Evolutionary conservation across 1,140 invertebrate species (phyloP).

Genomic region (Trachymyrmex septentrionalis): DNA sequence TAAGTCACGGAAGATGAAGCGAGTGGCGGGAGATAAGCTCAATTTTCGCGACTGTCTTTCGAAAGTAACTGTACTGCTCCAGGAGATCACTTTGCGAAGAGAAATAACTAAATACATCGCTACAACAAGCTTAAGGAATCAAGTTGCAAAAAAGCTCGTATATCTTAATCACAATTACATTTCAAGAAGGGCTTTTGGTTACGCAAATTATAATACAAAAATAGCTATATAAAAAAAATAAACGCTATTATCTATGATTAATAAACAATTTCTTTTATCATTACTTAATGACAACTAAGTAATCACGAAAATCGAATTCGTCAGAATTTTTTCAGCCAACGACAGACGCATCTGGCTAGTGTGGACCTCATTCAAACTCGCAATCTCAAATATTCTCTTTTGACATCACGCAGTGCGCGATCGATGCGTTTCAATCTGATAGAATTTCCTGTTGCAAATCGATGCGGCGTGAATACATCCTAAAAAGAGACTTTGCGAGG

Average conservation of each 20-base stretch:
- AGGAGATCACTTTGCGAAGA: background rate
- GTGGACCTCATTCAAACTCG: constrained; percentile 12
- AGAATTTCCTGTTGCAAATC: constrained; percentile 33
- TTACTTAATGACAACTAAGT: background rate
- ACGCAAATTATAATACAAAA: background rate
- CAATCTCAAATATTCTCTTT: constrained; percentile 42
- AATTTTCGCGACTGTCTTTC: constrained; percentile 28
- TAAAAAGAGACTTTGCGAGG: constrained; percentile 44
- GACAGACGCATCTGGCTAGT: background rate
- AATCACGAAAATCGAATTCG: constrained; percentile 4
- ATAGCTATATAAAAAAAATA: background rate
- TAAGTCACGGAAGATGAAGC: constrained; percentile 14
- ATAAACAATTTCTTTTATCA: background rate
- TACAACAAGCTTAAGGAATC: background rate
- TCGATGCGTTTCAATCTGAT: constrained; percentile 56
- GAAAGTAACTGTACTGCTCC: background rate
- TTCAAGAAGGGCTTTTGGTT: background rate
- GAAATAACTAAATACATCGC: background rate
- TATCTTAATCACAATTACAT: background rate
- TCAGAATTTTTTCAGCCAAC: constrained; percentile 31
- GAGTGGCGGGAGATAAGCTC: constrained; percentile 4
- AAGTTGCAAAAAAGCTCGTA: background rate
- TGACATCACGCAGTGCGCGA: background rate
- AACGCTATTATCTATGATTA: background rate
- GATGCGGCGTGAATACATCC: constrained; percentile 34